Evolutionary conservation across 1,140 invertebrate species (phyloP).

Genomic region (Cepaea nemoralis): DNA sequence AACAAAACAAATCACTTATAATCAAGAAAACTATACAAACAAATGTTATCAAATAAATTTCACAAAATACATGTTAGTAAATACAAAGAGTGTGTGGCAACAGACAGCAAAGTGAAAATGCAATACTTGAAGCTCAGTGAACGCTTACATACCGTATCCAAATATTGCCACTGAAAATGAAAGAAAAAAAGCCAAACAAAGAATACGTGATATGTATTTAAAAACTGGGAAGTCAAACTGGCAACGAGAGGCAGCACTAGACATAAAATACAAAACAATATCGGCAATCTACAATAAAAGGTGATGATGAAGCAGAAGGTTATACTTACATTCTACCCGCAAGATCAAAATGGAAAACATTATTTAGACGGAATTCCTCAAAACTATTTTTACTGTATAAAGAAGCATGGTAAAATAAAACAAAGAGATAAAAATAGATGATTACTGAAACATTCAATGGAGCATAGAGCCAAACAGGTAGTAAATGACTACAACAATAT

Average conservation of each 20-base stretch:
- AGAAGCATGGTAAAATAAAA: too few relatives aligned
- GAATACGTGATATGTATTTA: background rate
- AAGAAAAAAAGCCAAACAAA: background rate
- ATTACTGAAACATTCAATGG: too few relatives aligned
- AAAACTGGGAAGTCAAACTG: slow-evolving; percentile 12
- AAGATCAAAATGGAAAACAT: background rate
- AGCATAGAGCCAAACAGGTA: too few relatives aligned
- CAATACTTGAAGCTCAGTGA: slow-evolving; percentile 22
- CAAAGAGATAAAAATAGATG: too few relatives aligned
- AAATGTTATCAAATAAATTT: background rate
- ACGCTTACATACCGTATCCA: slow-evolving; percentile 18
- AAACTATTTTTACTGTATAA: background rate
- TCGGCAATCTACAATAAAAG: too few relatives aligned
- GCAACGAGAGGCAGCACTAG: background rate
- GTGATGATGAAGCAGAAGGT: too few relatives aligned
- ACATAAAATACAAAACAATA: background rate
- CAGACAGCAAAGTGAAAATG: background rate
- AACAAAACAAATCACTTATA: too few relatives aligned
- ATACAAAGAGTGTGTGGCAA: background rate
- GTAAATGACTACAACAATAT: too few relatives aligned
- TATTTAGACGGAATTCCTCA: background rate
- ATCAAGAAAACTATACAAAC: too few relatives aligned
- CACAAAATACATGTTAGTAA: too few relatives aligned
- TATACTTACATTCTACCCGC: background rate
- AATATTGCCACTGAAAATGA: slow-evolving; percentile 29